A percentile compares a stretch with the other conserved stretches of the same genome.
Evolutionary conservation across 2,113 vertebrate species (phyloP).

Genomic region (Sclerurus mexicanus): DNA sequence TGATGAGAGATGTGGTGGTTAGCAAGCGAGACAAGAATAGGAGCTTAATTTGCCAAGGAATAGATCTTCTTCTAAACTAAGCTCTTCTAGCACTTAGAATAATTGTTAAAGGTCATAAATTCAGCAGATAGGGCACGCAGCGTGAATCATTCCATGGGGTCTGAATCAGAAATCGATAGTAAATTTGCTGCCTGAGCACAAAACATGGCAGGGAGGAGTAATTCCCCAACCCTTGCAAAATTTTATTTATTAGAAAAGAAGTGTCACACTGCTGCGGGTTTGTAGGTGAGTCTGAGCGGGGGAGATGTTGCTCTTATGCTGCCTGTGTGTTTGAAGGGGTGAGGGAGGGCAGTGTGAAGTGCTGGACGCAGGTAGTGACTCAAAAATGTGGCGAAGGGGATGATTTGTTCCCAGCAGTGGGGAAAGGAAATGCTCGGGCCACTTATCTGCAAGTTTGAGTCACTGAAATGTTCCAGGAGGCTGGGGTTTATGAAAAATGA

Average conservation of each 20-base stretch:
- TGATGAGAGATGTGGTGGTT: neutral
- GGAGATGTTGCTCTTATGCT: neutral
- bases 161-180: conserved; percentile 72
- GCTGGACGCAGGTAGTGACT: neutral
- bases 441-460: neutral
- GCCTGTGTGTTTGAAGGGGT: neutral
- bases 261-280: neutral
- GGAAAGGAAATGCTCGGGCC: neutral
- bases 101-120: conserved; percentile 68
- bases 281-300: neutral
- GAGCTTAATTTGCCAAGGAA: conserved; percentile 42
- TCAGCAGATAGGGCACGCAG: conserved; percentile 19
- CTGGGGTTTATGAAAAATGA: neutral
- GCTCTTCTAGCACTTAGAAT: conserved; percentile 58
- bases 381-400: neutral
- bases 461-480: neutral
- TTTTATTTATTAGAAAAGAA: conserved; percentile 13
- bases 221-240: conserved; percentile 40
- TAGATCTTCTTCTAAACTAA: conserved; percentile 49
- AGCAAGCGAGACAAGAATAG: neutral
- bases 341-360: neutral
- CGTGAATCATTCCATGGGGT: conserved; percentile 40
- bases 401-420: neutral
- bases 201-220: conserved; percentile 38
- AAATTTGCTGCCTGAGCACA: conserved; percentile 67